These are phyloP conservation scores for Troglohyphantes excavatus DNA, from an alignment of 2,888 invertebrate species.

Conservation along the genomic window DNA sequence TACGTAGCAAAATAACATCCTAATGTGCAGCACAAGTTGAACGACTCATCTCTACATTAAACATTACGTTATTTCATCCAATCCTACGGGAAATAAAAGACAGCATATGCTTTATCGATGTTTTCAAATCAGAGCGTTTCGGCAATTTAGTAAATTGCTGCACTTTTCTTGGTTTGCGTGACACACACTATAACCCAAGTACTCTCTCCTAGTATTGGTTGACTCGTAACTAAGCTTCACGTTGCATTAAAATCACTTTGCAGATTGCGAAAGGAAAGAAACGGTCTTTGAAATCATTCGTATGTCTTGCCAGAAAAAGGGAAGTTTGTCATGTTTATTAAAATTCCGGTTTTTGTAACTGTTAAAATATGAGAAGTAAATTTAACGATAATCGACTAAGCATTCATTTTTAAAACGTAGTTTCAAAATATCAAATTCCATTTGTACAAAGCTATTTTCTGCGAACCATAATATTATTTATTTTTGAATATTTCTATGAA, in stretches of 20 bases:
- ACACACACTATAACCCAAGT: conserved; percentile 37
- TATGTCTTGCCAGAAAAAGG: neutral
- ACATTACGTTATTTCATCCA: conserved; percentile 23
- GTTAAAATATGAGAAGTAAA: too few species aligned
- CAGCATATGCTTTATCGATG: conserved; percentile 59
- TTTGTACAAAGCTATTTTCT: too few species aligned
- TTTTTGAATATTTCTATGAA: too few species aligned
- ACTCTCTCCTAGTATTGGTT: conserved; percentile 20
- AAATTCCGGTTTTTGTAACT: too few species aligned
- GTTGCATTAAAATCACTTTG: conserved; percentile 60
- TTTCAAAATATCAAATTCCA: too few species aligned
- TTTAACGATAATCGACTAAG: too few species aligned
- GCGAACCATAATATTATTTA: too few species aligned
- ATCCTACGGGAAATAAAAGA: conserved; percentile 6
- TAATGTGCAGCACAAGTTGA: neutral
- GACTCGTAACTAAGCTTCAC: conserved; percentile 47
- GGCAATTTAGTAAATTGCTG: conserved; percentile 63
- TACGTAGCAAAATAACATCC: neutral
- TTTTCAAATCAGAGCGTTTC: conserved; percentile 61
- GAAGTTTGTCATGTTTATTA: too few species aligned
- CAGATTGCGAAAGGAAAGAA: conserved; percentile 45
- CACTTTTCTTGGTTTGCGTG: conserved; percentile 59
- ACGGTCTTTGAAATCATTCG: neutral
- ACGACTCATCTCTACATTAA: conserved; percentile 19
- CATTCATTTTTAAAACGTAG: too few species aligned